Base-by-base conservation (phyloP, 2,888 invertebrate species). In the Leptinotarsa peninsularis region DNA sequence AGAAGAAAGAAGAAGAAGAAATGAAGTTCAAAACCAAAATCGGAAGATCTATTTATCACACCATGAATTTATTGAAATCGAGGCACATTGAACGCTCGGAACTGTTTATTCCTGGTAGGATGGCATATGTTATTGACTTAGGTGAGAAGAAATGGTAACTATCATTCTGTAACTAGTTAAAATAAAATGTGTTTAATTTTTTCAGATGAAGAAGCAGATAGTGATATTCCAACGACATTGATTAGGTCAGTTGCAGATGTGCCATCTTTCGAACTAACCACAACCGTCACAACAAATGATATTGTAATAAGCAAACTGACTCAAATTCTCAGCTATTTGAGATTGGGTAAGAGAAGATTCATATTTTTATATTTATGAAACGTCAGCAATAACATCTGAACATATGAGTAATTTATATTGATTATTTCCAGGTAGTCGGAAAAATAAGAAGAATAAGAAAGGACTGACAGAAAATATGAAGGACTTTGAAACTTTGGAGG, bases 51-150 rank as follows among this genome's bases (percentile, higher is more conserved):
- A 92, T 96, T 76, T 93, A 92, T 86, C 92, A 93, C 80, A 91
- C 93, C 73, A 88, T 93, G n/a, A 87, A 91, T 86, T 90, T 91
- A 1, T 91, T 93, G 87, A 93, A 94, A 81, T 93, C 93, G 0
- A 93, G 94, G 77, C 93, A 93, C 78, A 91, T 96, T 52, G 92
- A 93, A 58, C 91, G 96, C 73, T 97, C 97, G 86, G 99, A 99
- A 84, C 88, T 98, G 75, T 99, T 99, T 89, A 93, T 95, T 1
- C 95, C 98, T 0, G 97, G 98, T 0, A 92, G 99, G 60, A 99
- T 99, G 98, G 99, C 99, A 0, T 99, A 99, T 87, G 95, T 98
- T 0, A 97, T 99, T 54, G 99, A 99, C 83, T 89, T 99, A 82
- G 87, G 86, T 86, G 79, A 56, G 50, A 66, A 50, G 14, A 66